Evolutionary conservation across 2,797 vertebrate genomes (phyloP), one percentile per base, ranked within the genome.

Genomic region (Mormyrus proboscirostris): DNA sequence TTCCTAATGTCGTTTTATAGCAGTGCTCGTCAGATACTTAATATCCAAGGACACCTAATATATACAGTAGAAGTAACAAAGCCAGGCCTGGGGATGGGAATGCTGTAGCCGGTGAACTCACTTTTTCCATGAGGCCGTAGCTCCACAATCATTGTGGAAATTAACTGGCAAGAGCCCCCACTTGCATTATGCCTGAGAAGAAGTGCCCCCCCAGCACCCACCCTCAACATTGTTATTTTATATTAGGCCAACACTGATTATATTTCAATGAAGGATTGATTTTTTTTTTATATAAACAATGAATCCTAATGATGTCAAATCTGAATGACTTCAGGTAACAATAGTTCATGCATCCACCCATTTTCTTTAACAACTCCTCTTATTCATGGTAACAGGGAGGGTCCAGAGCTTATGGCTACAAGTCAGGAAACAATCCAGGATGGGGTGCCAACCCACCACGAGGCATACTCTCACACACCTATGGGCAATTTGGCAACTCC

Each of bases 1-100:
- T 62, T 53, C 5, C 44, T 50, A 29, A 57, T 33, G 73, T 83
- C n/a, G 69, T 84, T 90, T 90, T 65, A 53, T 84, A 25, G 47
- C 55, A 65, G 51, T 33, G 69, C n/a, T 90, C n/a, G 2, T 41
- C 25, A 51, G 69, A 59, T 83, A 82, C 50, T 47, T 59, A 65
- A 83, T 38, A 65, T 29, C 6, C 1, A 19, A 41, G 76, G 86
- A 49, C 25, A 50, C 82, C 62, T 83, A 88, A 83, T 90, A 51
- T 41, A 47, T 51, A 51, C 50, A 50, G 7, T 49, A 65, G 22
- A n/a, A 16, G 65, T 29, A 89, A 69, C 29, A 82, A 55, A 82
- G 22, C 38, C 19, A 62, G 33, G 33, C 10, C 10, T 19, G 2
- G 59, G 22, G 69, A 49, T 16, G 2, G 59, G 22, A 89, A 16